Evolutionary conservation across 2,888 invertebrate species (phyloP).

Genomic region (Dryobotodes eremita): DNA sequence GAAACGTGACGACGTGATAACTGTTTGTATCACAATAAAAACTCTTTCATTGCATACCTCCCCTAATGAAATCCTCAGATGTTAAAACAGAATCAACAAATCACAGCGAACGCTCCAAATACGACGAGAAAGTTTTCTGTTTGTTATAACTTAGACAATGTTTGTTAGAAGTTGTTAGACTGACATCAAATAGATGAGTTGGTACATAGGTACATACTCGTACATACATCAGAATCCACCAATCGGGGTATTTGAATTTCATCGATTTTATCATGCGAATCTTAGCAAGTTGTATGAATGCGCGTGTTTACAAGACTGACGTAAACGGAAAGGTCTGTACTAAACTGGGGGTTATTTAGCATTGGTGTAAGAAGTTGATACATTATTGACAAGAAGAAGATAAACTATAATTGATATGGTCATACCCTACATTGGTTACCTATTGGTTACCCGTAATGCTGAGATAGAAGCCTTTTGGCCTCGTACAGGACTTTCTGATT

Average conservation of each 20-base stretch:
- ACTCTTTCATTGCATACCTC: not conserved
- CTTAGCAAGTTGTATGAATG: constrained; percentile 9
- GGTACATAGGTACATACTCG: not conserved
- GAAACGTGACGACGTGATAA: not conserved
- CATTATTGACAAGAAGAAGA: not conserved
- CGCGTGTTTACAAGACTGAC: constrained; percentile 12
- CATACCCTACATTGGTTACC: too few species aligned
- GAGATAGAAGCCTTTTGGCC: too few species aligned
- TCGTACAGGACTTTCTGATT: too few species aligned
- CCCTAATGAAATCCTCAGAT: constrained; percentile 1
- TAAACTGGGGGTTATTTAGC: not conserved
- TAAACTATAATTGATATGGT: too few species aligned
- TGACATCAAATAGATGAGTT: constrained; percentile 12
- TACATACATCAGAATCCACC: constrained; percentile 4
- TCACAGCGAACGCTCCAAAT: constrained; percentile 9
- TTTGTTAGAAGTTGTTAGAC: constrained; percentile 26
- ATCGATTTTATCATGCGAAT: constrained; percentile 13
- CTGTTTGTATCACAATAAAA: not conserved
- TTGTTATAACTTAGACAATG: constrained; percentile 9
- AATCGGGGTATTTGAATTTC: constrained; percentile 12
- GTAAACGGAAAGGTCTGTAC: not conserved
- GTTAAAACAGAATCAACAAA: constrained; percentile 25
- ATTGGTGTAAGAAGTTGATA: not conserved
- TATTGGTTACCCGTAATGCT: too few species aligned
- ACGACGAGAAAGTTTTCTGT: constrained; percentile 33